Base-by-base conservation (phyloP, 1,140 invertebrate species). In the Dinoponera quadriceps region DNA sequence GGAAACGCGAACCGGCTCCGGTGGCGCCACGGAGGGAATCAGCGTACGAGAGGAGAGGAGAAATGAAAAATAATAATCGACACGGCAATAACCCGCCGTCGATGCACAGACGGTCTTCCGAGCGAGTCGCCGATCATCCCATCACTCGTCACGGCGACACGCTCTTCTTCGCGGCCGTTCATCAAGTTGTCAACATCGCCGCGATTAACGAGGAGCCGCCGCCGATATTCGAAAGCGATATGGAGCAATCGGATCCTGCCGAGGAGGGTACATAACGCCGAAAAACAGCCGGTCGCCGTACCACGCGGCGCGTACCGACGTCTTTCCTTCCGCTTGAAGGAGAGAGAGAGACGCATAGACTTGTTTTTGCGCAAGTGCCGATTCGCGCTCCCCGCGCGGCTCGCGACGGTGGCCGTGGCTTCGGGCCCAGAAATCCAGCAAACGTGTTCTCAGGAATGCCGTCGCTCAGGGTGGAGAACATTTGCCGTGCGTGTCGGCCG, bases 381-480 rank as follows among this genome's bases (percentile, higher is more conserved):
- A 80, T 80, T 80, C 22, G 75, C 33, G 44, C 27, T 65, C 59
- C 29, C 7, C 60, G 44, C 60, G 44, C 44, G 44, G 20, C 48
- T 77, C 59, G 33, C 54, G 27, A 80, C 48, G 22, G 59, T 84
- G 59, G 62, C 63, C 68, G 77, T 82, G 60, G 77, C 57, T 66
- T 74, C 69, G 44, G 62, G 49, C 59, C 54, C 74, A 59, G 73
- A 71, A 83, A 65, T 68, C 72, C 84, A 65, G 75, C 84, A 84
- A 92, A 92, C 91, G 87, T 91, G 91, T 93, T 91, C 88, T 90
- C 16, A 88, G 92, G 91, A 93, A 93, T 93, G 92, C 87, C 60
- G 91, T 90, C 85, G 13, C 51, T 25, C 75, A 68, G 82, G 81
- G 84, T 71, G 82, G 62, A 74, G 60, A 51, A 69, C 51, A 48